A percentile compares a stretch with the other conserved stretches of the same genome.
Evolutionary conservation across 64 coral and sea anemone genomes (phyloP).

Genomic region (Dendronephthya gigantea): DNA sequence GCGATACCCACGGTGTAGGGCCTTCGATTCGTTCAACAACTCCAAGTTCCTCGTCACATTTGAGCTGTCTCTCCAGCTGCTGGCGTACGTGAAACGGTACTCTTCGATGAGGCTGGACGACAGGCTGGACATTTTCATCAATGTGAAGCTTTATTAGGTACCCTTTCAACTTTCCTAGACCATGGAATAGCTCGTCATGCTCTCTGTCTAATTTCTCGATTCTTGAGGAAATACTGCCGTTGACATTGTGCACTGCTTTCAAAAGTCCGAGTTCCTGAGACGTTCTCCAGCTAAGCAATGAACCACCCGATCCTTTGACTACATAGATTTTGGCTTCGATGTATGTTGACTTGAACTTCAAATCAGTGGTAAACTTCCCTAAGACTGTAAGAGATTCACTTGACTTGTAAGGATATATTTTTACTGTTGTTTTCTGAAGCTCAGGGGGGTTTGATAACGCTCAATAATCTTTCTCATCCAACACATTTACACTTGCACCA

Average conservation of each 20-base stretch:
- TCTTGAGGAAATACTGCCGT: neutral
- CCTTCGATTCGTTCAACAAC: too few relatives aligned
- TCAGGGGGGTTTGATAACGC: too few relatives aligned
- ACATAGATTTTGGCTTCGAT: constrained; percentile 3
- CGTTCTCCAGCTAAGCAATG: constrained; percentile 1
- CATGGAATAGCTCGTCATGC: constrained; percentile 6
- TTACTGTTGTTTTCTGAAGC: too few relatives aligned
- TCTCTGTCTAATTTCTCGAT: neutral
- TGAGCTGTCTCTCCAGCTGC: neutral
- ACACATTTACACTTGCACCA: constrained; percentile 26
- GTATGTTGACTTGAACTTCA: neutral
- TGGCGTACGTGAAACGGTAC: neutral
- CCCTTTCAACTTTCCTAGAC: neutral
- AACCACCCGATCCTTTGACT: neutral
- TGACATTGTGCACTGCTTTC: neutral
- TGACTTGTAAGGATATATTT: too few relatives aligned
- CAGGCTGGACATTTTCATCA: neutral
- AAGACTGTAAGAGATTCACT: neutral
- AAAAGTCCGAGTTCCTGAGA: constrained; percentile 5
- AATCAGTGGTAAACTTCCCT: neutral
- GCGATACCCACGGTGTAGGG: too few relatives aligned
- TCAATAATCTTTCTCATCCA: neutral
- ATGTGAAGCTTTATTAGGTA: neutral
- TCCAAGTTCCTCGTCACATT: constrained; percentile 4
- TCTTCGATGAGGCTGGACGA: neutral